Base-by-base conservation (phyloP, 2,797 vertebrate genomes). In the Esox masquinongy region DNA sequence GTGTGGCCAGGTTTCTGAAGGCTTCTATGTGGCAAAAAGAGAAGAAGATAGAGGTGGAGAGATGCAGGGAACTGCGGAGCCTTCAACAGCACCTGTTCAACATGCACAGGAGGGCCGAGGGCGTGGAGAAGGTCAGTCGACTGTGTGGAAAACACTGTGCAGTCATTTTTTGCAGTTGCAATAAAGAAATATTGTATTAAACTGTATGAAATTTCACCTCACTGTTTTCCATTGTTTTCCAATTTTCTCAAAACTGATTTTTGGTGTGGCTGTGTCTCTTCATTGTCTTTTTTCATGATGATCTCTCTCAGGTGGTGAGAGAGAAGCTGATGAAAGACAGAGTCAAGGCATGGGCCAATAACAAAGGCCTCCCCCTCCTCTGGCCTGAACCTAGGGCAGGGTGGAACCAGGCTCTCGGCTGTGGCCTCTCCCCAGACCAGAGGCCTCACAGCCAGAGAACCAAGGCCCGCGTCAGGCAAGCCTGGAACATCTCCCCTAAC, bases 321-420 rank as follows among this genome's bases (percentile, higher is more conserved):
- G 63, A 74, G 88, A 31, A 19, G 0, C 29, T 88, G 9, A 79
- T 12, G 3, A 53, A 86, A 19, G 77, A 82, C 63, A 90, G 82
- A 24, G 36, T 86, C 16, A 74, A 77, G 6, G 81, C 85, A 47
- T 92, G 91, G 91, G 85, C 82, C 0, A 77, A 75, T 4, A 86
- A 73, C 51, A 93, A 91, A 82, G 88, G 90, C 2, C 72, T 92
- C 4, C 73, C 87, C 0, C 75, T 17, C 36, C 31, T 74, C 0
- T 83, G 80, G 74, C 67, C 82, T 19, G 71, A 29, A 59, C 75
- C 12, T 14, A 70, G 11, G 12, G 47, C 50, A 39, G 19, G 11
- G 49, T 70, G 50, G 66, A 84, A 84, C 76, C 78, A 66, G 75
- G 87, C 85, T 76, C 90, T 90, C 75, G 63, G 22, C 31, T 24